Evolutionary conservation across 2,888 invertebrate species (phyloP).

Genomic region (Crematogaster levior): DNA sequence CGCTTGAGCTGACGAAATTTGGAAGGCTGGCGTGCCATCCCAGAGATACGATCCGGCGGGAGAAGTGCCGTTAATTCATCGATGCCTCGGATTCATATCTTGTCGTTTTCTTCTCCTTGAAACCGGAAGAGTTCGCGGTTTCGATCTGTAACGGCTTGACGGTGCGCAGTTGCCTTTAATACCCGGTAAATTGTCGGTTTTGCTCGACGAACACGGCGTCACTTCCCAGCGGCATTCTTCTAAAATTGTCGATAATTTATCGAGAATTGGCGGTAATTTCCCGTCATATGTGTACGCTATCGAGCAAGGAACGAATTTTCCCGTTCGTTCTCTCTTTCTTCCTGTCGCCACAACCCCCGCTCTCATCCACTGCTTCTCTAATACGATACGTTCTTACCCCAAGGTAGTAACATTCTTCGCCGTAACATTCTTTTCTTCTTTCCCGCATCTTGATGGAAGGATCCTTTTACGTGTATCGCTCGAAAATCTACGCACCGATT

Average conservation of each 20-base stretch:
- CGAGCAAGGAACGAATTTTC: slow-evolving; percentile 60
- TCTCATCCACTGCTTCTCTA: slow-evolving; percentile 40
- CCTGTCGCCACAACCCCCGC: slow-evolving; percentile 1
- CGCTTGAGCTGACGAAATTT: slow-evolving; percentile 31
- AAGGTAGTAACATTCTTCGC: slow-evolving; percentile 43
- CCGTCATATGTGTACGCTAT: slow-evolving; percentile 64
- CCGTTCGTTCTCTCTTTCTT: slow-evolving; percentile 5
- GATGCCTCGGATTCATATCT: slow-evolving; percentile 27
- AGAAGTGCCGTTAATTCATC: slow-evolving; percentile 49
- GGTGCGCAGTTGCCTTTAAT: slow-evolving; percentile 66
- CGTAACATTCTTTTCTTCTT: slow-evolving; percentile 38
- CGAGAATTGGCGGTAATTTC: slow-evolving; percentile 80
- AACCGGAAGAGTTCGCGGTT: slow-evolving; percentile 64
- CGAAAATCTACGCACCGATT: slow-evolving; percentile 27
- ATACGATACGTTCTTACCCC: slow-evolving; percentile 54
- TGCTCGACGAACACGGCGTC: slow-evolving; percentile 67
- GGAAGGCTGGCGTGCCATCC: background rate
- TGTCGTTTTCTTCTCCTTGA: slow-evolving; percentile 23
- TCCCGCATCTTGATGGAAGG: slow-evolving; percentile 21
- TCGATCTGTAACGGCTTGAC: slow-evolving; percentile 64
- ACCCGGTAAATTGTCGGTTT: slow-evolving; percentile 78
- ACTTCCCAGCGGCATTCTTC: slow-evolving; percentile 79
- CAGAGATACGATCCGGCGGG: slow-evolving; percentile 20
- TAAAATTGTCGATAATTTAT: slow-evolving; percentile 83
- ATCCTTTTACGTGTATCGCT: slow-evolving; percentile 50